Evolutionary conservation across 2,888 invertebrate genomes (phyloP), one percentile per base, ranked within the genome.

Genomic region (Stenichneumon culpator): DNA sequence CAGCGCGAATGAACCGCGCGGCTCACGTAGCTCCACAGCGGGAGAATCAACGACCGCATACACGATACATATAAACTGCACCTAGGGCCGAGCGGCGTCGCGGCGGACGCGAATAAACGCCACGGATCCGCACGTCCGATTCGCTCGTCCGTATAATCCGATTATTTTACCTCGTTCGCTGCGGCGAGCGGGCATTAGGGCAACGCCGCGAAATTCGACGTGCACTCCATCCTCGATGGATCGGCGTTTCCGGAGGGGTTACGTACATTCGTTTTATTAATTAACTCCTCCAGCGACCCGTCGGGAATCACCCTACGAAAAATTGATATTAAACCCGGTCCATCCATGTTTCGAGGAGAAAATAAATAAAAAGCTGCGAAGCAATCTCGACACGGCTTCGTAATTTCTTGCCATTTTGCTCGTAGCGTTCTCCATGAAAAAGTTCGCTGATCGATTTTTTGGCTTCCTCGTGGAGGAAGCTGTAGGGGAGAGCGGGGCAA

Each of bases 141-240:
- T 78, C 77, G 79, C 80, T 87, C 84, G 84, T 83, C 83, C 81
- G 73, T 83, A 80, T 89, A 86, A 88, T 89, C 75, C 70, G 87
- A 89, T 90, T 90, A 90, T 89, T 90, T 90, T 89, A 86, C 86
- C 80, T 86, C 74, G 80, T 86, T 73, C 82, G 86, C 77, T 63
- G 63, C 74, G 69, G 74, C 81, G 65, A 72, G 22, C 65, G 67
- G 74, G 81, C 81, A 86, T 87, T 85, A 82, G 86, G 74, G 79
- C 69, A 63, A 19, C 79, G 83, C 73, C 73, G 70, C 75, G 83
- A 89, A 88, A 87, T 88, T 86, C 82, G 84, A 84, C 72, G 36
- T 19, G 44, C 39, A 28, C 79, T 69, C 50, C 36, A 25, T 65
- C 47, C 36, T 25, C 44, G 50, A 84, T 63, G 84, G 78, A 65